Evolutionary conservation across 1,140 invertebrate genomes (phyloP).

Genomic region (Brachionus paranguensis): DNA sequence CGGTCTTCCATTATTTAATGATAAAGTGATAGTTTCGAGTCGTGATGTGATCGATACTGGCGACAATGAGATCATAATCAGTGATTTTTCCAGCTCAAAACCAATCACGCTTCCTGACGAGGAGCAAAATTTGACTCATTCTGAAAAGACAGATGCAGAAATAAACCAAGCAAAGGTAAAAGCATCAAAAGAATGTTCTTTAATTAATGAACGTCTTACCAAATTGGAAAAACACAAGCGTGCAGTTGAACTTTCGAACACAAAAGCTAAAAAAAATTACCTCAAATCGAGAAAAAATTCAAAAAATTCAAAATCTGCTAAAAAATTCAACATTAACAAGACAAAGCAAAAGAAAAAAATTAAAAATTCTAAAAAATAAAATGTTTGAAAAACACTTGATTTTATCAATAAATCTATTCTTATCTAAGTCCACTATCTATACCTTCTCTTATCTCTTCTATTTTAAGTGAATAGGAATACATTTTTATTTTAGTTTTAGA

Average conservation of each 20-base stretch:
- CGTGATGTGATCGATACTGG: constrained; percentile 22
- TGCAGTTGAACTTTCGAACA: neutral
- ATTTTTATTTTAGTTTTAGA: neutral
- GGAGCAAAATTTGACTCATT: neutral
- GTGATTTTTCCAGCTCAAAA: constrained; percentile 11
- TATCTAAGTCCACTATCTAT: neutral
- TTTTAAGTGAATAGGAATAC: neutral
- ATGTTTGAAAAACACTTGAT: neutral
- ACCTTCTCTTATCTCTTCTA: neutral
- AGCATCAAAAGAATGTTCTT: neutral
- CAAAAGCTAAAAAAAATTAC: constrained; percentile 29
- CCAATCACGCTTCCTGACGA: neutral
- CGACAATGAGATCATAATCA: neutral
- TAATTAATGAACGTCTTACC: neutral
- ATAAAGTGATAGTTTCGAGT: neutral
- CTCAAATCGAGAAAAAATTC: constrained; percentile 29
- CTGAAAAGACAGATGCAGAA: constrained; percentile 38
- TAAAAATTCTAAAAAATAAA: constrained; percentile 27
- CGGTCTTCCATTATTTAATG: constrained; percentile 9
- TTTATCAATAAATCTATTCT: constrained; percentile 14
- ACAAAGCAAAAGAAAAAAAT: neutral
- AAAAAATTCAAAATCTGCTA: constrained; percentile 34
- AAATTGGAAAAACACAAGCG: constrained; percentile 31
- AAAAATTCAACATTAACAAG: constrained; percentile 8
- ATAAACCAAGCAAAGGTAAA: constrained; percentile 1